These are phyloP conservation scores for Echinops telfairi DNA, from an alignment of 2,113 vertebrate species.

Conservation along the genomic window DNA sequence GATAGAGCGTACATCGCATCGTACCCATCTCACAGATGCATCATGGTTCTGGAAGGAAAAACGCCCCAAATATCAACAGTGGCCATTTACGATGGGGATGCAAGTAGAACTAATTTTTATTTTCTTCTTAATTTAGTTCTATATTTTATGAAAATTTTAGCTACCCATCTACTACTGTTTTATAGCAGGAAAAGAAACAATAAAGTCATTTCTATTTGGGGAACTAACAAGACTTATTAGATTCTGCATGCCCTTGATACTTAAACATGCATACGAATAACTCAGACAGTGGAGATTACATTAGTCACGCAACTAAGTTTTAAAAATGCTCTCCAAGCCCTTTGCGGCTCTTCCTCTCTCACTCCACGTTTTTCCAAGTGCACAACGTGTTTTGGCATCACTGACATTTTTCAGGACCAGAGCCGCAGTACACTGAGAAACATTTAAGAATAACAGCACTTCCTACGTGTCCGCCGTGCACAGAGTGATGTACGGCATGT, in stretches of 20 bases:
- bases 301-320: conserved; percentile 47
- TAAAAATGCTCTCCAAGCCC: conserved; percentile 6
- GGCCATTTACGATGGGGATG: background rate
- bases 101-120: background rate
- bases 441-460: background rate
- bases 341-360: conserved; percentile 10
- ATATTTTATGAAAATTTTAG: conserved; percentile 56
- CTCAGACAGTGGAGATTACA: conserved; percentile 13
- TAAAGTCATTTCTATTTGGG: conserved; percentile 48
- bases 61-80: background rate
- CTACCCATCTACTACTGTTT: background rate
- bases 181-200: conserved; percentile 52
- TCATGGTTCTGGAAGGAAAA: background rate
- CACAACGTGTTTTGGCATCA: conserved; percentile 26
- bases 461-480: background rate
- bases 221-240: conserved; percentile 35
- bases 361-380: background rate
- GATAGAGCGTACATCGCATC: background rate
- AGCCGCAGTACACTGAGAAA: conserved; percentile 11
- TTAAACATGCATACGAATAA: background rate
- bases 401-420: conserved; percentile 21
- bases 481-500: background rate
- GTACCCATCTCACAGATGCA: background rate
- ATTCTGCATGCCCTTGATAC: conserved; percentile 2
- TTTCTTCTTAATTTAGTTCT: conserved; percentile 31